These are phyloP conservation scores for Embidobia sp. DNA, from an alignment of 2,888 invertebrate species.

Conservation along the genomic window DNA sequence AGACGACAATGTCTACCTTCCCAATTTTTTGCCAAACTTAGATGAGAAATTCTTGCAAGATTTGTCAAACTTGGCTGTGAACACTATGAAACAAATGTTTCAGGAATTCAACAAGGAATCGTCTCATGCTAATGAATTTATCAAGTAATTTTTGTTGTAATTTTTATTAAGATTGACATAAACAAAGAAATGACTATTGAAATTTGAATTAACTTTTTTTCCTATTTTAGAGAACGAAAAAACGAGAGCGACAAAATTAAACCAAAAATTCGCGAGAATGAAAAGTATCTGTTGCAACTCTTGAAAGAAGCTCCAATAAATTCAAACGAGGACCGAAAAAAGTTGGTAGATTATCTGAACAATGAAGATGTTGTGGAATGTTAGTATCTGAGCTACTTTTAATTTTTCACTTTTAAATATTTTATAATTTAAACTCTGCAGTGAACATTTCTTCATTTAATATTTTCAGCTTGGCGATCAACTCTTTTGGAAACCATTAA, in stretches of 20 bases:
- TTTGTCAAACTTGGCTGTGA: neutral
- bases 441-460: too few species aligned
- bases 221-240: neutral
- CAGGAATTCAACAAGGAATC: neutral
- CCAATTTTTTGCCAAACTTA: neutral
- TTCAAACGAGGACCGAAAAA: slow-evolving; percentile 17
- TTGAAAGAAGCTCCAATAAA: slow-evolving; percentile 19
- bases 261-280: neutral
- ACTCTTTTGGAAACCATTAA: neutral
- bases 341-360: slow-evolving; percentile 24
- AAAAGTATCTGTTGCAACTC: neutral
- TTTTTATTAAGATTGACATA: too few species aligned
- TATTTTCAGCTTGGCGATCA: neutral
- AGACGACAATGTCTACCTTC: slow-evolving; percentile 1
- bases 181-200: neutral
- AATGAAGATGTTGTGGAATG: slow-evolving; percentile 44
- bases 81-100: neutral
- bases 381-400: too few species aligned
- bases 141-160: slow-evolving; percentile 13
- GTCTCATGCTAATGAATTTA: slow-evolving; percentile 1
- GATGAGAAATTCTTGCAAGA: neutral
- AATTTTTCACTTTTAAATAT: too few species aligned
- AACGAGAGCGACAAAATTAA: neutral
- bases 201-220: too few species aligned
- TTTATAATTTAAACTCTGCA: too few species aligned